Evolutionary conservation across 1,140 invertebrate genomes (phyloP).

Genomic region (Harpegnathos saltator): DNA sequence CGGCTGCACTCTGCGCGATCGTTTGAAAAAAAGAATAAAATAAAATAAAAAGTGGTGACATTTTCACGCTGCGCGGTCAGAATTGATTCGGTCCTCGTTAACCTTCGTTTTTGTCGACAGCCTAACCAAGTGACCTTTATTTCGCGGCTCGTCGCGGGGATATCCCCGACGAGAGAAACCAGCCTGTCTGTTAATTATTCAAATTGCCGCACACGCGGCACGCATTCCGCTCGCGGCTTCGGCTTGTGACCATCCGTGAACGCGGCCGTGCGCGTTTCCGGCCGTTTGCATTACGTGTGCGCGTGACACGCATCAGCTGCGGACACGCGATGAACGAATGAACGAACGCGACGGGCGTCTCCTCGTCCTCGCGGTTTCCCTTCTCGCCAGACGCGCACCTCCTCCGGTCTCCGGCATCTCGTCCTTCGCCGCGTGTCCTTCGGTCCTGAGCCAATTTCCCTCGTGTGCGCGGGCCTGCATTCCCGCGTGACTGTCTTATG

Average conservation of each 20-base stretch:
- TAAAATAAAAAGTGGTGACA: background rate
- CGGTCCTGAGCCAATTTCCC: slow-evolving; percentile 16
- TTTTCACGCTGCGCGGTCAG: background rate
- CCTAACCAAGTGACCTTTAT: slow-evolving; percentile 55
- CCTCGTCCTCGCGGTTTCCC: background rate
- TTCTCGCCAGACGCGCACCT: too few species aligned
- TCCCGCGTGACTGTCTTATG: background rate
- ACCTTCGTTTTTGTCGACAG: slow-evolving; percentile 29
- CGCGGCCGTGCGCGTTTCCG: slow-evolving; percentile 65
- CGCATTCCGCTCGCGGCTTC: slow-evolving; percentile 78
- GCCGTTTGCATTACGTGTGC: slow-evolving; percentile 50
- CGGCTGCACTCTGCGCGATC: background rate
- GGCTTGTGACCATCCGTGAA: slow-evolving; percentile 60
- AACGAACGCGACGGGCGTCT: background rate
- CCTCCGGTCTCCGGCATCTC: too few species aligned
- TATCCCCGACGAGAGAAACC: slow-evolving; percentile 25
- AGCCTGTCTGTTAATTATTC: slow-evolving; percentile 78
- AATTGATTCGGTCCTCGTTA: background rate
- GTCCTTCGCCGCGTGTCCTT: slow-evolving; percentile 28
- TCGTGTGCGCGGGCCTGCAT: background rate
- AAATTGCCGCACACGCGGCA: slow-evolving; percentile 76
- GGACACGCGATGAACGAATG: slow-evolving; percentile 58
- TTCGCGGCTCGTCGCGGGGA: slow-evolving; percentile 10
- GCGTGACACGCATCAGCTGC: slow-evolving; percentile 59
- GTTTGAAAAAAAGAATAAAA: slow-evolving; percentile 11